Conservation (phyloP, 1,140 invertebrate species). For the Heliconius nattereri region DNA sequence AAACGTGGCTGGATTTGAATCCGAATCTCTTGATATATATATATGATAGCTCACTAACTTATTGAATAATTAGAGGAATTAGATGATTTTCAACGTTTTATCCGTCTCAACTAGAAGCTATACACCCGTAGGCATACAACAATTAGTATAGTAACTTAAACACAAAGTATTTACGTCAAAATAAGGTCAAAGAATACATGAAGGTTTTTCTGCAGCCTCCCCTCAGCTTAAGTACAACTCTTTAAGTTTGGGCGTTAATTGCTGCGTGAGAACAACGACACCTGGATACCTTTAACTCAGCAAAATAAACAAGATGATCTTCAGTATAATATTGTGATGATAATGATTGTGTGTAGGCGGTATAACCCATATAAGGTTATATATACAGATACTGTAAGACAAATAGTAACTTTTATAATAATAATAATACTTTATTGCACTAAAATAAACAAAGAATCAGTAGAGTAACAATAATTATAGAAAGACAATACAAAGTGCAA, state of each 20-base stretch:
- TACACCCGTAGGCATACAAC: neutral
- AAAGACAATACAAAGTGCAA: too few relatives aligned
- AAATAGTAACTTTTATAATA: too few relatives aligned
- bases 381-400: neutral
- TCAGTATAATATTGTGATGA: slow-evolving; percentile 10
- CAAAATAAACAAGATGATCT: slow-evolving; percentile 38
- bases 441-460: too few relatives aligned
- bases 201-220: slow-evolving; percentile 61
- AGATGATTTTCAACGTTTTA: too few relatives aligned
- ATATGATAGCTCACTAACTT: neutral
- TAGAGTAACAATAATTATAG: too few relatives aligned
- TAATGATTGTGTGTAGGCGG: neutral
- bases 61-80: too few relatives aligned
- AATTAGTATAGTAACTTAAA: neutral
- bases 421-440: too few relatives aligned
- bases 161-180: slow-evolving; percentile 5
- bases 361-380: neutral
- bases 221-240: slow-evolving; percentile 64
- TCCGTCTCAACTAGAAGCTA: too few relatives aligned
- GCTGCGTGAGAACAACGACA: slow-evolving; percentile 69
- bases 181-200: slow-evolving; percentile 52
- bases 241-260: slow-evolving; percentile 72
- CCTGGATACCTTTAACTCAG: slow-evolving; percentile 49
- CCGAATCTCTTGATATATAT: neutral
- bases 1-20: too few relatives aligned